Evolutionary conservation across 2,888 invertebrate species (phyloP).

Genomic region (Tyria jacobaeae): DNA sequence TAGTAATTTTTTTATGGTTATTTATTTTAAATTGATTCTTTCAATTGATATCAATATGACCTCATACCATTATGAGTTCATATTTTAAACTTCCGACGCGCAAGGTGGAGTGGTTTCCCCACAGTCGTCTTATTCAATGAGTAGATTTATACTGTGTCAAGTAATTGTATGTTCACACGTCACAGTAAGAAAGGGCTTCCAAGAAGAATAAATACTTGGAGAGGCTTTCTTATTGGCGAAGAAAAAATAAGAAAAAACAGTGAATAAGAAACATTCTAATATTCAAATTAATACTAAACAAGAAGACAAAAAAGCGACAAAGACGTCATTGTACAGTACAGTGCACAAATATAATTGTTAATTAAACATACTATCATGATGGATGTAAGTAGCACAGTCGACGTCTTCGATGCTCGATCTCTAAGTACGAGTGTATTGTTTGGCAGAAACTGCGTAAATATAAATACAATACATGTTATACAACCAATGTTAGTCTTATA

Average conservation of each 20-base stretch:
- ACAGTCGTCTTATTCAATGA: not conserved
- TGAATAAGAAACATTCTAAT: not conserved
- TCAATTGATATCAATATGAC: no score
- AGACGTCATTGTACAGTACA: slow-evolving; percentile 64
- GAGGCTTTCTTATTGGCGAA: no score
- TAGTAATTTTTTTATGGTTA: no score
- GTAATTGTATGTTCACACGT: not conserved
- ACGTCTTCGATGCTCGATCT: slow-evolving; percentile 76
- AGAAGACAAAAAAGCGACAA: slow-evolving; percentile 35
- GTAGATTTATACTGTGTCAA: not conserved
- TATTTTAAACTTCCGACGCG: not conserved
- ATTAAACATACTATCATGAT: slow-evolving; percentile 76
- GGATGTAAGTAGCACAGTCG: slow-evolving; percentile 77
- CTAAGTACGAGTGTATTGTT: slow-evolving; percentile 85
- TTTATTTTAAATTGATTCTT: no score
- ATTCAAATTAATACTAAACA: slow-evolving; percentile 16
- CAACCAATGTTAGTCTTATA: slow-evolving; percentile 54
- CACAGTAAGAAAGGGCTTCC: not conserved
- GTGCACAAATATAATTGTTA: slow-evolving; percentile 69
- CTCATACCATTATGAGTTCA: not conserved
- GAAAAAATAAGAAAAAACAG: not conserved
- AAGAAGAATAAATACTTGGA: not conserved
- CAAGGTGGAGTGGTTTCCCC: not conserved
- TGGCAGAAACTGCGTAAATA: slow-evolving; percentile 82
- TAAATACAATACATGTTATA: slow-evolving; percentile 63